Percentiles rank a stretch among this genome's conserved stretches.
Conservation (phyloP, 1,140 invertebrate species). For the Holcopasites calliopsidis region DNA sequence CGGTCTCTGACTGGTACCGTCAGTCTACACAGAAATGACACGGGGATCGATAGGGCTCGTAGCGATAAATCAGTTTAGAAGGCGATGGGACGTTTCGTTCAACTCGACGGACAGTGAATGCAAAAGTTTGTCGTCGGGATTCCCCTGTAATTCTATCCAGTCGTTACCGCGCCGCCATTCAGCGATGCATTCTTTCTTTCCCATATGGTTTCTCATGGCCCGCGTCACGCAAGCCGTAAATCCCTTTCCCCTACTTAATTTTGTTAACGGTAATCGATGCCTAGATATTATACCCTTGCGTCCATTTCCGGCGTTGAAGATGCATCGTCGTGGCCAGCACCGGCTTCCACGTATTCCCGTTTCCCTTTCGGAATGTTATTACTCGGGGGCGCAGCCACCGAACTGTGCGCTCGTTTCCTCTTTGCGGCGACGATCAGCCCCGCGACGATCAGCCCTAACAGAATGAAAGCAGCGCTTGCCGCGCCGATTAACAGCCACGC, state of each 20-base stretch:
- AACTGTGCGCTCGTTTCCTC: slow-evolving; percentile 78
- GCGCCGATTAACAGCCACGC: slow-evolving; percentile 84
- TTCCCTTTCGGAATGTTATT: slow-evolving; percentile 72
- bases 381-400: slow-evolving; percentile 64
- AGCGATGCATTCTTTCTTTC: neutral
- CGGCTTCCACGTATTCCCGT: slow-evolving; percentile 61
- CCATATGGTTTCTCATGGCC: fast-evolving
- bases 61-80: slow-evolving; percentile 1
- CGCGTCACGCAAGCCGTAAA: neutral
- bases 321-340: slow-evolving; percentile 65
- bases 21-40: slow-evolving; percentile 64
- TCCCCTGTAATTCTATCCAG: neutral
- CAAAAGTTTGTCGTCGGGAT: neutral
- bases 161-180: neutral
- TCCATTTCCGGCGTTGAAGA: slow-evolving; percentile 74
- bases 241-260: no score
- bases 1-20: slow-evolving; percentile 72
- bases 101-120: neutral
- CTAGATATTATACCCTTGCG: slow-evolving; percentile 58
- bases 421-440: slow-evolving; percentile 83
- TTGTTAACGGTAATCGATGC: neutral
- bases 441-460: slow-evolving; percentile 83
- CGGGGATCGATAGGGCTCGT: neutral
- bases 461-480: slow-evolving; percentile 81
- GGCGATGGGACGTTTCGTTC: neutral